phyloP scores from a whole-genome alignment of 1,140 invertebrate species.

The Mya arenaria region DNA sequence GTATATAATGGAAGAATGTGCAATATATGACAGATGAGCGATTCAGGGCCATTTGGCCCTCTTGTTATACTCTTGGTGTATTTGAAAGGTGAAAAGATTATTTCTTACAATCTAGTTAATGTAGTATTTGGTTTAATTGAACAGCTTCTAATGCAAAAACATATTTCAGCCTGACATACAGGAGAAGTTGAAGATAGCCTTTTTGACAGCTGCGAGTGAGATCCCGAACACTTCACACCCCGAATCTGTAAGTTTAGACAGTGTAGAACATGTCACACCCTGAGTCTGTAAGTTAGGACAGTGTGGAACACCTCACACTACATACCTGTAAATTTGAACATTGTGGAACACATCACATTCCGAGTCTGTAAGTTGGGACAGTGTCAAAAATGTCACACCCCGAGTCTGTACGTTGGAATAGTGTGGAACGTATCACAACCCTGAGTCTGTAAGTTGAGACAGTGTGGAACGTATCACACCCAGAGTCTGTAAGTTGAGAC shows the following conservation, averaged over 20 bases:
- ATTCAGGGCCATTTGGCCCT: neutral
- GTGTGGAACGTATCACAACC: too few species aligned
- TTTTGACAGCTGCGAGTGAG: constrained; percentile 80
- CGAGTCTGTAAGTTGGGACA: neutral
- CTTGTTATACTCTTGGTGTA: neutral
- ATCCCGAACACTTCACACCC: constrained; percentile 91
- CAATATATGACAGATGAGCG: neutral
- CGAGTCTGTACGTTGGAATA: neutral
- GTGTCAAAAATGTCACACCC: neutral
- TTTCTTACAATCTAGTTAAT: neutral
- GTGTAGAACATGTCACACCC: neutral
- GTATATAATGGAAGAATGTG: neutral
- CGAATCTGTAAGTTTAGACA: constrained; percentile 57
- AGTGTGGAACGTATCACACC: constrained; percentile 90
- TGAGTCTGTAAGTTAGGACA: neutral
- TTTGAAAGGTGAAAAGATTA: neutral
- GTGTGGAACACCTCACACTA: neutral
- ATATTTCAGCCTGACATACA: constrained; percentile 52
- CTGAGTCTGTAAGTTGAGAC: too few species aligned
- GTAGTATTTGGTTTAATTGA: constrained; percentile 15
- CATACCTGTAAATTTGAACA: neutral
- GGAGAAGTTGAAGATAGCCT: constrained; percentile 51
- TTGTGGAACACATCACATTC: neutral
- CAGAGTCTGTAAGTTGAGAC: constrained; percentile 74
- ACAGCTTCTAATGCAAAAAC: constrained; percentile 9